Percentiles rank a stretch among this genome's conserved stretches.
Conservation (phyloP, 2,888 invertebrate species). For the Macaria liturata region DNA sequence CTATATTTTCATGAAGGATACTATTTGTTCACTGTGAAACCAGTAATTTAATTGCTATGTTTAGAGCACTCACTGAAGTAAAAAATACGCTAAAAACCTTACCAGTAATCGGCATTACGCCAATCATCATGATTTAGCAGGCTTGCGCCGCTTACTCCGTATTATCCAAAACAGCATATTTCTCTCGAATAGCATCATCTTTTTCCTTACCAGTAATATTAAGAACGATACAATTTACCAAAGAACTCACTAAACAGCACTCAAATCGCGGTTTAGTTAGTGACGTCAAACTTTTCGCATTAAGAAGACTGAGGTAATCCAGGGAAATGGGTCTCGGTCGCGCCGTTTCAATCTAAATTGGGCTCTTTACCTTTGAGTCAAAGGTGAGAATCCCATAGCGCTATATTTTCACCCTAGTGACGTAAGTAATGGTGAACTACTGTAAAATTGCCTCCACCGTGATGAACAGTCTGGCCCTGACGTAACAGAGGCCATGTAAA, state of each 20-base stretch:
- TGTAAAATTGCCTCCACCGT: slow-evolving; percentile 55
- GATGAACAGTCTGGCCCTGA: slow-evolving; percentile 47
- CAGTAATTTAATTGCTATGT: no score
- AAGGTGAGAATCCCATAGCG: slow-evolving; percentile 50
- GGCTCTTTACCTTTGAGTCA: slow-evolving; percentile 39
- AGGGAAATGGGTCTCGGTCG: slow-evolving; percentile 72
- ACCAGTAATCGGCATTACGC: no score
- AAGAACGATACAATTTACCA: slow-evolving; percentile 22
- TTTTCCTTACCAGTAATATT: slow-evolving; percentile 8
- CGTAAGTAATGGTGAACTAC: slow-evolving; percentile 45
- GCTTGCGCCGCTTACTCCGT: no score
- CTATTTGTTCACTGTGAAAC: no score
- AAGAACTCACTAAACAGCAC: slow-evolving; percentile 31
- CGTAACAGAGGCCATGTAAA: slow-evolving; percentile 42
- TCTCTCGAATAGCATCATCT: no score
- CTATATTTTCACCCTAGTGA: slow-evolving; percentile 33
- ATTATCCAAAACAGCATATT: no score
- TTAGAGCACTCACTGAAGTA: no score
- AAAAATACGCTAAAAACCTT: no score
- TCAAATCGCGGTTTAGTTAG: slow-evolving; percentile 41
- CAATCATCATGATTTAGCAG: no score
- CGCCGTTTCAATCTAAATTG: slow-evolving; percentile 43
- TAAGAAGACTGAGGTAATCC: slow-evolving; percentile 46
- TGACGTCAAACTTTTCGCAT: slow-evolving; percentile 78
- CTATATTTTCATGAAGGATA: no score